Evolutionary conservation across 2,797 vertebrate genomes (phyloP).

Genomic region (Clarias platycephalus): DNA sequence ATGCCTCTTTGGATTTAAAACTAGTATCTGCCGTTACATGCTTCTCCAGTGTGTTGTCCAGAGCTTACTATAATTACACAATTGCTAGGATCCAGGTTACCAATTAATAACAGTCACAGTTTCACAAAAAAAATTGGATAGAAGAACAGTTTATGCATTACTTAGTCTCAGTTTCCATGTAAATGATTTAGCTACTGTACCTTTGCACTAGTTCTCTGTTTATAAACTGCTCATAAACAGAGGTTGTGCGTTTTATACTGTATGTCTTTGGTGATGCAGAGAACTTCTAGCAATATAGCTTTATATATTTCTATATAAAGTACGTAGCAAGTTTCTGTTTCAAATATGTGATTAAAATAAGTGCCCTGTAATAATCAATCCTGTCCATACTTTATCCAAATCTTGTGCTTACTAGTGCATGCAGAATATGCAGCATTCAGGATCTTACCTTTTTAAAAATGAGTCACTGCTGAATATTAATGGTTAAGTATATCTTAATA

Average conservation of each 20-base stretch:
- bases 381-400: neutral
- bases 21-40: neutral
- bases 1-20: neutral
- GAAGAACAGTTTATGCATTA: neutral
- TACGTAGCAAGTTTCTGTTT: neutral
- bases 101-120: neutral
- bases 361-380: neutral
- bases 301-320: neutral
- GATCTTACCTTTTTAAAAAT: neutral
- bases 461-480: neutral
- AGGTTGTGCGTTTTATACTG: neutral
- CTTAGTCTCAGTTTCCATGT: neutral
- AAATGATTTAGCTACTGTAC: neutral
- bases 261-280: neutral
- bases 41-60: neutral
- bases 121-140: neutral
- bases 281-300: neutral
- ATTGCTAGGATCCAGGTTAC: neutral
- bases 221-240: neutral
- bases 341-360: neutral
- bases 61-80: neutral
- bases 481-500: neutral
- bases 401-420: neutral
- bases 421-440: neutral
- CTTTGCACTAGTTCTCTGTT: neutral